Conservation (phyloP, 2,888 invertebrate species). For the Drosophila formosana region DNA sequence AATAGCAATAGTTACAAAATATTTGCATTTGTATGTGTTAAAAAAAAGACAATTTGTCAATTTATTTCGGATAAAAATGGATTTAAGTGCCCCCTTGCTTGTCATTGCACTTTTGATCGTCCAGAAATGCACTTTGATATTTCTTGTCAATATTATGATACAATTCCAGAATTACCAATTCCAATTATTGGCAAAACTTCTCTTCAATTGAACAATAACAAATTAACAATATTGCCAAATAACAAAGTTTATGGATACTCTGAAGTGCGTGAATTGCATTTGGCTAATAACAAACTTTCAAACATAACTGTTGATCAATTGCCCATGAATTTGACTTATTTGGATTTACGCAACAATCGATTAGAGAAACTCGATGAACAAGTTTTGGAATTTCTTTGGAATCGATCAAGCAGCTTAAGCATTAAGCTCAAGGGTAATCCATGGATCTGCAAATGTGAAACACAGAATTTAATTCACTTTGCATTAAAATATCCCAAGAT, state of each 20-base stretch:
- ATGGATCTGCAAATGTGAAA: constrained; percentile 7
- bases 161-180: not conserved
- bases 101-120: not conserved
- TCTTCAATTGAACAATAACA: not conserved
- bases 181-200: constrained; percentile 2
- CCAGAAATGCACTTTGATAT: not conserved
- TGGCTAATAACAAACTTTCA: not conserved
- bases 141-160: not conserved
- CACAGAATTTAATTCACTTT: not conserved
- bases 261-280: not conserved
- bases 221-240: constrained; percentile 4
- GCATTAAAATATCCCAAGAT: not conserved
- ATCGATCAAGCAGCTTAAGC: not conserved
- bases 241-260: not conserved
- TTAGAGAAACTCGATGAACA: not conserved
- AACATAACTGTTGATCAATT: constrained; percentile 2
- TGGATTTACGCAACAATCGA: not conserved
- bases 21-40: constrained; percentile 5
- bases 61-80: constrained; percentile 2
- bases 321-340: constrained; percentile 1
- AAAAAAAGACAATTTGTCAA: not conserved
- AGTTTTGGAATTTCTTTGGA: not conserved
- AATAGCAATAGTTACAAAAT: not conserved
- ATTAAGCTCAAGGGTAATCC: constrained; percentile 5
- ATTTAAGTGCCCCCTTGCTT: not conserved